Evolutionary conservation across 2,113 vertebrate species (phyloP).

Genomic region (Agelaius phoeniceus): DNA sequence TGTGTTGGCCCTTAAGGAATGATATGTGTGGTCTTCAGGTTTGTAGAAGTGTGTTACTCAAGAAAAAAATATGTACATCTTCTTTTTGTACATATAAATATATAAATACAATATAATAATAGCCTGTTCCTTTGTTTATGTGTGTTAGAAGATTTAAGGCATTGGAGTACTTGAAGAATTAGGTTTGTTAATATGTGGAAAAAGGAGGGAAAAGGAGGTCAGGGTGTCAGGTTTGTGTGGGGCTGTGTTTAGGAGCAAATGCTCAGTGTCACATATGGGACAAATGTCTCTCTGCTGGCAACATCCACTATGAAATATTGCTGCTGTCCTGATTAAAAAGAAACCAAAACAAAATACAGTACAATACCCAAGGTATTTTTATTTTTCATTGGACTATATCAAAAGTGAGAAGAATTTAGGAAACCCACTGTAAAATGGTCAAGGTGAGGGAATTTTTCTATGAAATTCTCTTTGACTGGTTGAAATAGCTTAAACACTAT

Average conservation of each 20-base stretch:
- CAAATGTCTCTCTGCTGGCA: not conserved
- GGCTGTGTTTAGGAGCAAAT: not conserved
- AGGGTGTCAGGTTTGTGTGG: not conserved
- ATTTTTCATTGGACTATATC: not conserved
- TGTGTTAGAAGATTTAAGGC: not conserved
- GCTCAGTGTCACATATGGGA: not conserved
- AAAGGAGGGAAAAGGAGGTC: not conserved
- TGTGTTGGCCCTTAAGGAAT: slow-evolving; percentile 10
- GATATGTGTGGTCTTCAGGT: not conserved
- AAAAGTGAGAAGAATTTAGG: not conserved
- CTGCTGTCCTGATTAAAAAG: not conserved
- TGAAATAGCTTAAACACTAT: slow-evolving; percentile 54
- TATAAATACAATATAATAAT: not conserved
- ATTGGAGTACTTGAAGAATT: not conserved
- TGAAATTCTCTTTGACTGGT: slow-evolving; percentile 29
- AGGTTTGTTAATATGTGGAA: not conserved
- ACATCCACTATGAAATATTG: not conserved
- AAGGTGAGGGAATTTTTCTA: not conserved
- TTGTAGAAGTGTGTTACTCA: not conserved
- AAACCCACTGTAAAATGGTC: not conserved
- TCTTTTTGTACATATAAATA: not conserved
- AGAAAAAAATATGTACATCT: not conserved
- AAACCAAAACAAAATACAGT: not conserved
- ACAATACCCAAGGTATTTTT: not conserved
- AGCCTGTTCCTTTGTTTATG: not conserved